Evolutionary conservation across 2,113 vertebrate species (phyloP), one percentile per base, ranked within the genome.

Genomic region (Colistium nudipinnis): DNA sequence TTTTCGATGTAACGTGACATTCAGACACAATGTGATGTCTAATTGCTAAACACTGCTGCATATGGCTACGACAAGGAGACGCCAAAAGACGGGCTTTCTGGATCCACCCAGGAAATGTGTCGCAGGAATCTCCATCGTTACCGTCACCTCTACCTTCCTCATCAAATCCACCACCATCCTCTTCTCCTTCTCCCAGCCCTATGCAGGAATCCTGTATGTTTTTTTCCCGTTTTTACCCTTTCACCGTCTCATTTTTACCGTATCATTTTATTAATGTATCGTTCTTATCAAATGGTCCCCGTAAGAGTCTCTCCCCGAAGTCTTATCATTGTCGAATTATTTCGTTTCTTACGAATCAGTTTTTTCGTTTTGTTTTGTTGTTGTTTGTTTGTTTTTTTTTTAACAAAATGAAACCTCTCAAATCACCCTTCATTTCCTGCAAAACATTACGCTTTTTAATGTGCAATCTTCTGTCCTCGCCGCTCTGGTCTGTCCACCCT

Each of bases 101-200:
- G 98, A 98, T 98, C 93, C 95, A 95, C 90, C 97, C 96, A 56
- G 91, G 89, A 82, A 90, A 85, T 81, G 76, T 82, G 41, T 88
- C 91, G 62, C 16, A 74, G 53, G 76, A 77, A 2, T 30, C 75
- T 27, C 22, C 67, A 85, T 85, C 79, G 17, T 63, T 81, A 53
- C 81, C 82, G 62, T 54, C 92, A 80, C 77, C 89, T 65, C 4
- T 77, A 16, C 38, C 92, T 80, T 53, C 73, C 22, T 31, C 90
- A 62, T 84, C 93, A 24, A 7, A 9, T 33, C 38, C 86, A 43
- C 48, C 81, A 41, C 79, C 93, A 77, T 87, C 90, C 76, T 73
- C 82, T 53, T 73, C 93, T 88, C 91, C 62, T 76, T 91, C 89
- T 78, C 83, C 56, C 73, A 90, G 78, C 83, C 90, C 93, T 90